Evolutionary conservation across 1,140 invertebrate species (phyloP).

Genomic region (Drosophila rufa): DNA sequence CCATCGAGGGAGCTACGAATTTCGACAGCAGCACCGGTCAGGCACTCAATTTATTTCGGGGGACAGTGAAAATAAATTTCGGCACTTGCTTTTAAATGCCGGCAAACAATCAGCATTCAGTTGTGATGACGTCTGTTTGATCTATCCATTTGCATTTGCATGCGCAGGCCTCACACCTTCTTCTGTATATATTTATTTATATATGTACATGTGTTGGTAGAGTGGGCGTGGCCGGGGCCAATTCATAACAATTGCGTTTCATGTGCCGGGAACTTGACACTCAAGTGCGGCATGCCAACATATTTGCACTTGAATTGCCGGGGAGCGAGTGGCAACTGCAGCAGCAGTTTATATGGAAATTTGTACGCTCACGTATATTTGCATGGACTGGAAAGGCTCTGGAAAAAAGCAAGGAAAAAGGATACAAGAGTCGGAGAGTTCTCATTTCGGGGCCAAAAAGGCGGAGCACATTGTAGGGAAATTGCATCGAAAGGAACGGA

Average conservation of each 20-base stretch:
- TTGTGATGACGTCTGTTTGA: conserved; percentile 56
- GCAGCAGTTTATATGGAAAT: conserved; percentile 76
- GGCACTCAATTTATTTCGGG: conserved; percentile 42
- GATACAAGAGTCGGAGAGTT: conserved; percentile 15
- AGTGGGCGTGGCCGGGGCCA: conserved; percentile 39
- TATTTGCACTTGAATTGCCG: conserved; percentile 79
- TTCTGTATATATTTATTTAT: not conserved
- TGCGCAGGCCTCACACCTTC: conserved; percentile 34
- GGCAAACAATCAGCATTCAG: conserved; percentile 60
- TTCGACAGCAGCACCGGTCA: conserved; percentile 6
- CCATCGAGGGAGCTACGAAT: not conserved
- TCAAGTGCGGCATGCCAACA: conserved; percentile 78
- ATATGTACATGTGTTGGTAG: conserved; percentile 7
- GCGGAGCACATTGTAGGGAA: conserved; percentile 56
- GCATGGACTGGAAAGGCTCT: conserved; percentile 53
- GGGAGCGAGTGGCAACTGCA: conserved; percentile 36
- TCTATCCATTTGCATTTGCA: conserved; percentile 64
- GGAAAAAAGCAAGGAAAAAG: conserved; percentile 12
- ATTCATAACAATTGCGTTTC: conserved; percentile 81
- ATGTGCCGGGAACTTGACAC: conserved; percentile 74
- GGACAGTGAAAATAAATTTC: conserved; percentile 44
- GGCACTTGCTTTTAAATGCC: conserved; percentile 64
- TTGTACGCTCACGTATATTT: conserved; percentile 72
- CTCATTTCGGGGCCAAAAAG: conserved; percentile 31
- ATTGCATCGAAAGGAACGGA: conserved; percentile 51